A percentile compares a stretch with the other conserved stretches of the same genome.
phyloP scores from a whole-genome alignment of 2,888 invertebrate genomes.

The Lacanobia wlatinum region DNA sequence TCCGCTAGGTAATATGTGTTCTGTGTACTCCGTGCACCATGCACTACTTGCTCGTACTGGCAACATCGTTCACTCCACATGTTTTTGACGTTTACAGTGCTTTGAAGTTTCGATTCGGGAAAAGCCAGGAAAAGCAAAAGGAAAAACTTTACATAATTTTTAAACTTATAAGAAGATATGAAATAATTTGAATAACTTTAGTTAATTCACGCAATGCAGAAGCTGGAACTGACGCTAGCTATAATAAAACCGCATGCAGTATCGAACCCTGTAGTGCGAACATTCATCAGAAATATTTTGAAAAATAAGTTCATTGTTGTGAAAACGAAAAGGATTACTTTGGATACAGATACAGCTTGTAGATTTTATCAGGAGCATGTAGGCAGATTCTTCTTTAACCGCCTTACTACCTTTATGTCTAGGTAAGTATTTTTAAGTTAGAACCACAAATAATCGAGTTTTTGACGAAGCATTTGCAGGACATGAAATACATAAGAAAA shows the following conservation, averaged over 20 bases:
- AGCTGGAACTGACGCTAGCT: constrained; percentile 94
- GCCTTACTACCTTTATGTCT: constrained; percentile 95
- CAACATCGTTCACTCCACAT: constrained; percentile 33
- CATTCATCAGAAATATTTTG: constrained; percentile 93
- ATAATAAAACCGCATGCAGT: constrained; percentile 96
- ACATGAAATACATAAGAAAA: no score
- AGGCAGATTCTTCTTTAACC: constrained; percentile 95
- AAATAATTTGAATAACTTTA: constrained; percentile 53
- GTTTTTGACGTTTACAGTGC: constrained; percentile 23
- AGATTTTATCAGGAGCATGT: constrained; percentile 96
- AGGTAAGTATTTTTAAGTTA: constrained; percentile 88
- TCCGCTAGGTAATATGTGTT: no score
- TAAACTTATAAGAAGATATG: constrained; percentile 51
- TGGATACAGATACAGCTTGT: constrained; percentile 92
- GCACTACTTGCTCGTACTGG: neutral
- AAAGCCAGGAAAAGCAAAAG: neutral
- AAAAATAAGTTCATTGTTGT: constrained; percentile 94
- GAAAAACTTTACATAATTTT: neutral
- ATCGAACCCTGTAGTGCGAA: constrained; percentile 93
- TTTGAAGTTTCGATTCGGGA: neutral
- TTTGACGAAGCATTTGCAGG: neutral
- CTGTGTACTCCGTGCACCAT: no score
- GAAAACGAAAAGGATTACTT: constrained; percentile 91
- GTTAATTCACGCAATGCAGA: constrained; percentile 75
- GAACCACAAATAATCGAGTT: neutral